Base-by-base conservation (phyloP, 2,797 vertebrate species). In the Ctenochaetus hawaiiensis region DNA sequence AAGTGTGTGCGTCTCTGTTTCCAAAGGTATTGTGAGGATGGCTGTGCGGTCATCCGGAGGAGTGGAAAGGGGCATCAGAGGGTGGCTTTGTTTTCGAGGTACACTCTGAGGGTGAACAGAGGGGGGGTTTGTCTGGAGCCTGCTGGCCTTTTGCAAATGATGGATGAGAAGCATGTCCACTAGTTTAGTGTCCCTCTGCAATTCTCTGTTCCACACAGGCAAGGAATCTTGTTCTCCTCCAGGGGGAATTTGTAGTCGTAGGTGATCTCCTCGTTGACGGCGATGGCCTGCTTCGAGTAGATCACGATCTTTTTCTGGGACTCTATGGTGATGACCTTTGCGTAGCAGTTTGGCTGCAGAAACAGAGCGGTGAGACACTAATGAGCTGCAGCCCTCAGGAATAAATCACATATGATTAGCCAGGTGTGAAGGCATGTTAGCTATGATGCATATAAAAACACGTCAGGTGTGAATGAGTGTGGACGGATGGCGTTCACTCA, bases 301-400 rank as follows among this genome's bases (percentile, higher is more conserved):
- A 98, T 98, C 75, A 98, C 97, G 0, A 98, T 98, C 89, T 98
- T 98, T 88, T 98, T 98, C 95, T 98, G 97, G 12, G 97, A 96
- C 91, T 98, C 97, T 2, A 98, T 97, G 88, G 97, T 98, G 94
- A 98, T 98, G 17, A 98, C 97, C 94, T 98, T 98, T 81, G 97
- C 97, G 7, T 98, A 98, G 91, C 97, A 98, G 89, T 97, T 98
- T 67, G 97, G 97, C 97, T 98, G 75, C 0, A 74, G 22, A 23
- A 13, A 30, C 4, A 67, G 22, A 52, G 20, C 5, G 52, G 30
- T 0, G 10, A 62, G 1, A 20, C 16, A 51, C 6, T 0, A 7
- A 41, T 89, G 9, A 82, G 23, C 8, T 37, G 49, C 51, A n/a
- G 12, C 12, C 26, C 39, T 1, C 48, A 56, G 0, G 30, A 9